Evolutionary conservation across 2,113 vertebrate genomes (phyloP).

Genomic region (Corythaeola cristata): DNA sequence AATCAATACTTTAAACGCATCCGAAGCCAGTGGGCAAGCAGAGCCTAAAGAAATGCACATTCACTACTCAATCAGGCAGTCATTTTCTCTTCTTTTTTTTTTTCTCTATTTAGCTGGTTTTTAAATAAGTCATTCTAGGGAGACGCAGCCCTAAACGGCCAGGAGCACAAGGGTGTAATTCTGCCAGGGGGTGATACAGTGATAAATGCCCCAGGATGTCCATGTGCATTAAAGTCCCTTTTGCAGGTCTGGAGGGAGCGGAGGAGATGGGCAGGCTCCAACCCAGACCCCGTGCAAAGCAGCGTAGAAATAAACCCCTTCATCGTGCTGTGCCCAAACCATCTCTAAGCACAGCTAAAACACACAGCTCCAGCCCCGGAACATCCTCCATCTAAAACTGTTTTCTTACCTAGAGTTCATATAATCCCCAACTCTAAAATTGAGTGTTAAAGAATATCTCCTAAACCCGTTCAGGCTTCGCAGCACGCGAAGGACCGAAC

Average conservation of each 20-base stretch:
- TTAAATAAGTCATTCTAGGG: rapidly evolving
- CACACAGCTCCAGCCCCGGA: not conserved
- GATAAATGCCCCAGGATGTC: not conserved
- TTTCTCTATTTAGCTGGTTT: not conserved
- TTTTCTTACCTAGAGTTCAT: not conserved
- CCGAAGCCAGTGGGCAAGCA: not conserved
- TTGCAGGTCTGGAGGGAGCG: not conserved
- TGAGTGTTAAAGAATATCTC: not conserved
- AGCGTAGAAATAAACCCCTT: not conserved
- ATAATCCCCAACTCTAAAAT: not conserved
- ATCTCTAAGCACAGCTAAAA: not conserved
- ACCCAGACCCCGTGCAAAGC: not conserved
- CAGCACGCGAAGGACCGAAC: not conserved
- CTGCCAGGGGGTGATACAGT: not conserved
- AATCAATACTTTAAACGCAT: not conserved
- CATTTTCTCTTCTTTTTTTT: not conserved
- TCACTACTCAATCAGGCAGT: not conserved
- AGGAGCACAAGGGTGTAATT: not conserved
- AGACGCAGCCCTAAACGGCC: not conserved
- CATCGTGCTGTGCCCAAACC: not conserved
- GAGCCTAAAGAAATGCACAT: not conserved
- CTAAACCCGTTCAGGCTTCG: not conserved
- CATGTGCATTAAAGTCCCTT: not conserved
- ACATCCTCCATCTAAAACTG: rapidly evolving
- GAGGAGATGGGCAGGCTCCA: not conserved